phyloP scores from a whole-genome alignment of 2,797 vertebrate genomes.

The Antrozous pallidus region DNA sequence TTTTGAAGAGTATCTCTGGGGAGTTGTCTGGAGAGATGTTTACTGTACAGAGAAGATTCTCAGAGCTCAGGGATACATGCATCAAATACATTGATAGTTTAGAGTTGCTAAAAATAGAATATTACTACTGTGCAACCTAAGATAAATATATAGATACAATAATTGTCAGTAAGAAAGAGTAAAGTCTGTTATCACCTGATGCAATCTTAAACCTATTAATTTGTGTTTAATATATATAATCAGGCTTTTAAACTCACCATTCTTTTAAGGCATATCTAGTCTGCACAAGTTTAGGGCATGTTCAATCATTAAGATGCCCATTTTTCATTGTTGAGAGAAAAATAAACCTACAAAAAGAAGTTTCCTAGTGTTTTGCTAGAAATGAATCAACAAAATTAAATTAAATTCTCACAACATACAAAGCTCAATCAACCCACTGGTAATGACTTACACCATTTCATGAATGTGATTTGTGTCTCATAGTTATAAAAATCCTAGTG shows the following conservation, averaged over 20 bases:
- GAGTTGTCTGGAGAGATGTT: background rate
- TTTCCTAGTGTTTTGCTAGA: background rate
- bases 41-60: background rate
- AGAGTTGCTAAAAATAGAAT: conserved; percentile 43
- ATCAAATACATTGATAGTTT: background rate
- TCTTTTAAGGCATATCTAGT: conserved; percentile 48
- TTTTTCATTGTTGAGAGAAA: conserved; percentile 23
- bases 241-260: background rate
- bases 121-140: background rate
- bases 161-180: conserved; percentile 20
- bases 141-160: background rate
- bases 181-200: background rate
- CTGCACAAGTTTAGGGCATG: background rate
- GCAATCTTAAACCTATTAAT: conserved; percentile 41
- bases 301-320: conserved; percentile 39
- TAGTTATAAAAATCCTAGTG: conserved; percentile 24
- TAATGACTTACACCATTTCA: conserved; percentile 47
- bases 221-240: conserved; percentile 45
- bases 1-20: background rate
- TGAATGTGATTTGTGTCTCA: conserved; percentile 49
- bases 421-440: conserved; percentile 5
- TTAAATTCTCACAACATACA: conserved; percentile 58
- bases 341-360: background rate
- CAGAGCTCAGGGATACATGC: background rate
- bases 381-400: conserved; percentile 63